phyloP scores from a whole-genome alignment of 2,888 invertebrate species.

The Caenorhabditis sp. region DNA sequence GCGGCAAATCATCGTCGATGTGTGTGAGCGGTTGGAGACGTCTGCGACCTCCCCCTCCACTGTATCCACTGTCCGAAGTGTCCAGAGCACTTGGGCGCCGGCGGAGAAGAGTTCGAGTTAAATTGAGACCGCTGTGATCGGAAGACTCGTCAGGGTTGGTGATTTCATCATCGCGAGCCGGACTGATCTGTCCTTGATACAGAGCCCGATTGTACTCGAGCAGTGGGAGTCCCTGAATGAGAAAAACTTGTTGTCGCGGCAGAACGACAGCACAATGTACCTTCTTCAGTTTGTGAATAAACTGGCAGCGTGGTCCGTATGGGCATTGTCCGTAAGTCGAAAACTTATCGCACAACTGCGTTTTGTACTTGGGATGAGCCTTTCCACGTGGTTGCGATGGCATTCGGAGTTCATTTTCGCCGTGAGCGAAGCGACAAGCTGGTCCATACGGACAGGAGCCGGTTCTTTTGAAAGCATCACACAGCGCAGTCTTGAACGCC shows the following conservation, averaged over 20 bases:
- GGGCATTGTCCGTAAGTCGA: conserved; percentile 66
- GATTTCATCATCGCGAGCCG: conserved; percentile 66
- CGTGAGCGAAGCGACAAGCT: conserved; percentile 75
- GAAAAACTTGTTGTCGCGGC: too few species aligned
- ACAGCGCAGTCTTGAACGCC: conserved; percentile 78
- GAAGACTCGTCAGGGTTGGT: conserved; percentile 54
- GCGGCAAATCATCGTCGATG: not conserved
- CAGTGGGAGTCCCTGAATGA: conserved; percentile 68
- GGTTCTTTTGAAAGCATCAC: conserved; percentile 72
- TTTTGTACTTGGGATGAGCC: conserved; percentile 71
- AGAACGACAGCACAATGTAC: too few species aligned
- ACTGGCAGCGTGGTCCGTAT: conserved; percentile 69
- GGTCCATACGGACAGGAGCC: conserved; percentile 73
- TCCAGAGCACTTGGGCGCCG: conserved; percentile 18
- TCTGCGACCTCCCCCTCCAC: not conserved
- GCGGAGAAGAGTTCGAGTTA: conserved; percentile 10
- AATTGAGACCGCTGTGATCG: conserved; percentile 12
- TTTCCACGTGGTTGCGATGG: conserved; percentile 70
- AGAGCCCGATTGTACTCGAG: conserved; percentile 66
- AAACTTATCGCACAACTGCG: conserved; percentile 70
- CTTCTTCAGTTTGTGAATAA: conserved; percentile 68
- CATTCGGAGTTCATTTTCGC: conserved; percentile 73
- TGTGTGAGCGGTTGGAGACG: not conserved
- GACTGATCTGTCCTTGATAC: conserved; percentile 60
- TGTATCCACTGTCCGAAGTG: conserved; percentile 51